Evolutionary conservation across 1,140 invertebrate genomes (phyloP).

Genomic region (Orius insidiosus): DNA sequence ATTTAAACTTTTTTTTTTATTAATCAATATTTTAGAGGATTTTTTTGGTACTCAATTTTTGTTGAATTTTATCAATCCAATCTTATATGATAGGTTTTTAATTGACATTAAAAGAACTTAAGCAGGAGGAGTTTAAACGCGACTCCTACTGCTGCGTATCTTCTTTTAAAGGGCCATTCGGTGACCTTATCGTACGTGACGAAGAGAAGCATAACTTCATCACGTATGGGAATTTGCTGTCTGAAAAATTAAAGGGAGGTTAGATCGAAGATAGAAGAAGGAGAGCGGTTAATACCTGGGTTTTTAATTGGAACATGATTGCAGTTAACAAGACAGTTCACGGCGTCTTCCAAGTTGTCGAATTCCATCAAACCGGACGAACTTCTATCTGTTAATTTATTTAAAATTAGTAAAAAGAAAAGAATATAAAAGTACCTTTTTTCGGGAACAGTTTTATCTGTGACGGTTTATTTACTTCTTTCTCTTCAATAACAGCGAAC

Average conservation of each 20-base stretch:
- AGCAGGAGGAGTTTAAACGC: too few relatives aligned
- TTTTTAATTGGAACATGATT: conserved; percentile 90
- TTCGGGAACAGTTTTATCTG: conserved; percentile 83
- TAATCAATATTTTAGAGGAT: too few relatives aligned
- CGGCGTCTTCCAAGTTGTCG: conserved; percentile 71
- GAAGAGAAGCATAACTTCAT: conserved; percentile 93
- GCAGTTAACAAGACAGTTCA: conserved; percentile 84
- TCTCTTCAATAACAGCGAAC: conserved; percentile 66
- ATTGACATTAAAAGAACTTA: too few relatives aligned
- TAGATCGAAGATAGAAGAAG: neutral
- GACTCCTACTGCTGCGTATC: conserved; percentile 4
- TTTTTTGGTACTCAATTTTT: too few relatives aligned
- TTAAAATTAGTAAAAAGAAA: too few relatives aligned
- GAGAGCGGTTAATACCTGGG: neutral
- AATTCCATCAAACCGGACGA: conserved; percentile 92
- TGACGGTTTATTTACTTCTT: conserved; percentile 54
- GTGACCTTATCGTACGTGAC: conserved; percentile 32
- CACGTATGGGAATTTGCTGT: conserved; percentile 90
- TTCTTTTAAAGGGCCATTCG: conserved; percentile 6
- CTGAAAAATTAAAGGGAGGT: conserved; percentile 35
- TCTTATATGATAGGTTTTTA: too few relatives aligned
- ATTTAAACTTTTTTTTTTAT: too few relatives aligned
- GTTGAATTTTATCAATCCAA: too few relatives aligned
- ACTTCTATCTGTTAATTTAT: conserved; percentile 37
- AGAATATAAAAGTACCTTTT: too few relatives aligned